A percentile compares a stretch with the other conserved stretches of the same genome.
phyloP scores from a whole-genome alignment of 2,888 invertebrate species.

The Seira sanloemensis region DNA sequence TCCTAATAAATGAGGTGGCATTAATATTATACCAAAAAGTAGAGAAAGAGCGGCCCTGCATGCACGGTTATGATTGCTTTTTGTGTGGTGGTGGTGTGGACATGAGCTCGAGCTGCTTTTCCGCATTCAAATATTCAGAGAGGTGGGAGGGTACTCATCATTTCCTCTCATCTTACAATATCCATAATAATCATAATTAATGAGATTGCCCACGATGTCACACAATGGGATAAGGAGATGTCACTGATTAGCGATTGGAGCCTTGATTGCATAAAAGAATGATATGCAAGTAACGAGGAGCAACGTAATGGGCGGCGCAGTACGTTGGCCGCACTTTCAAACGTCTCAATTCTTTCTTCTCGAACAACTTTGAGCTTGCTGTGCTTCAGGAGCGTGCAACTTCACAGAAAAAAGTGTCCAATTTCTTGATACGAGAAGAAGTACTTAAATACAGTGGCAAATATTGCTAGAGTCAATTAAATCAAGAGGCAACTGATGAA shows the following conservation, averaged over 20 bases:
- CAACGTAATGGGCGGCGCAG: slow-evolving; percentile 21
- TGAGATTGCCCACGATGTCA: slow-evolving; percentile 59
- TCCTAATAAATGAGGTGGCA: slow-evolving; percentile 54
- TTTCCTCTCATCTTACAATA: slow-evolving; percentile 39
- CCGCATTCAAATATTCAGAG: background rate
- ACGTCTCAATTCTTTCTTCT: slow-evolving; percentile 2
- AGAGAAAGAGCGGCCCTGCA: background rate
- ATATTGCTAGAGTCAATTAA: slow-evolving; percentile 22
- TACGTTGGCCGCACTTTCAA: background rate
- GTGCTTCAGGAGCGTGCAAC: background rate
- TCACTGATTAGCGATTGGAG: slow-evolving; percentile 61
- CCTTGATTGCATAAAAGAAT: slow-evolving; percentile 59
- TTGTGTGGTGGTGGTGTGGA: background rate
- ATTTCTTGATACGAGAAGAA: background rate
- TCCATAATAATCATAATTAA: slow-evolving; percentile 66
- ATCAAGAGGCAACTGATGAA: slow-evolving; percentile 18
- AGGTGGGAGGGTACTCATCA: slow-evolving; percentile 11
- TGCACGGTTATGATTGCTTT: background rate
- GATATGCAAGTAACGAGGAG: slow-evolving; percentile 25
- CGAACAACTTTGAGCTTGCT: background rate
- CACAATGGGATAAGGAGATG: slow-evolving; percentile 41
- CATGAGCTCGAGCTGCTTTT: background rate
- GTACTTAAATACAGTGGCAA: no score
- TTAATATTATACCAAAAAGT: slow-evolving; percentile 31
- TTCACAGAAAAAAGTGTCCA: background rate